A percentile compares a stretch with the other conserved stretches of the same genome.
Evolutionary conservation across 2,113 vertebrate genomes (phyloP).

Genomic region (Halcyon malimbica): DNA sequence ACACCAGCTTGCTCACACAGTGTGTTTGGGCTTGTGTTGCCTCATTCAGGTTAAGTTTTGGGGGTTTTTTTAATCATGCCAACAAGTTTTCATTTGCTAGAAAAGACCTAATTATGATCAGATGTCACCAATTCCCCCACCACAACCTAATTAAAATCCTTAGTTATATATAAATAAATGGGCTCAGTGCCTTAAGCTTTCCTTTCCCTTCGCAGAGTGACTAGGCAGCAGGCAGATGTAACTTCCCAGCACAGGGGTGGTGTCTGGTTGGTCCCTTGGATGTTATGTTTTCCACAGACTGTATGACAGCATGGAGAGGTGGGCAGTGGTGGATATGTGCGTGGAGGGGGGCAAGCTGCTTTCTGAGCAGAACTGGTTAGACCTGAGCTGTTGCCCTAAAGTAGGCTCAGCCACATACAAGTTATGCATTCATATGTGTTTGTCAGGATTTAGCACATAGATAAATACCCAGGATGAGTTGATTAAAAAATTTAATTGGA

Average conservation of each 20-base stretch:
- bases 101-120: neutral
- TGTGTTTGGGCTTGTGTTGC: neutral
- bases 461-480: neutral
- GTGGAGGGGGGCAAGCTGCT: neutral
- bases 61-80: rapidly evolving
- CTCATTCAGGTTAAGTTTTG: neutral
- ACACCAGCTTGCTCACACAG: neutral
- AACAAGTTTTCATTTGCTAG: neutral
- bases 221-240: neutral
- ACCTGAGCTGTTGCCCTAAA: neutral
- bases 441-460: neutral
- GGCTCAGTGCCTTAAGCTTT: neutral
- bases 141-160: neutral
- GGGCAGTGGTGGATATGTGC: neutral
- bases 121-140: neutral
- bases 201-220: neutral
- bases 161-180: neutral
- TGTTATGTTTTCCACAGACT: neutral
- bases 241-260: neutral
- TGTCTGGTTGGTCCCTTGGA: neutral
- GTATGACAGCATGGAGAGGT: rapidly evolving
- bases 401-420: neutral
- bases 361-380: neutral
- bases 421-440: neutral
- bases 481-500: neutral